A percentile compares a stretch with the other conserved stretches of the same genome.
Conservation (phyloP, 2,113 vertebrate species). For the Coreoperca whiteheadi region DNA sequence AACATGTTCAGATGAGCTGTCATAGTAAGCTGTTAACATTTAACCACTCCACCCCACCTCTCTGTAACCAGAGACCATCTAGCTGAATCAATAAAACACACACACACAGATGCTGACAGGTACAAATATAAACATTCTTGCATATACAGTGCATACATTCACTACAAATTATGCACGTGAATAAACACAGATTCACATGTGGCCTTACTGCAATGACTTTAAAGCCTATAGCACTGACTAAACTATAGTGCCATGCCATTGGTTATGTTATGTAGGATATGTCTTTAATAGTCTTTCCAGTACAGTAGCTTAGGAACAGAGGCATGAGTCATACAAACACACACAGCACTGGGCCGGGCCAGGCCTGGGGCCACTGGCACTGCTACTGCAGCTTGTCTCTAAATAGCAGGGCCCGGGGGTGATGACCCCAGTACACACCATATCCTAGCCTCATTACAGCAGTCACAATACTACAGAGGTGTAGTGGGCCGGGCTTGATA, state of each 20-base stretch:
- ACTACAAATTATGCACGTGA: slow-evolving; percentile 20
- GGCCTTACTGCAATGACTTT: slow-evolving; percentile 8
- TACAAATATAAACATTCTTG: slow-evolving; percentile 30
- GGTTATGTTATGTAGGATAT: slow-evolving; percentile 28
- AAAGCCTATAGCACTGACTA: slow-evolving; percentile 33
- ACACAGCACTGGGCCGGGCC: slow-evolving; percentile 35
- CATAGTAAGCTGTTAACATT: slow-evolving; percentile 66
- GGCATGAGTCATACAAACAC: slow-evolving; percentile 69
- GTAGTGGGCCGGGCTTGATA: slow-evolving; percentile 7
- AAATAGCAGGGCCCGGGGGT: slow-evolving; percentile 70
- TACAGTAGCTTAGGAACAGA: slow-evolving; percentile 55
- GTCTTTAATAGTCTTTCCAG: slow-evolving; percentile 61
- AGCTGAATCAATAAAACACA: slow-evolving; percentile 51
- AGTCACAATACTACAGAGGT: slow-evolving; percentile 38
- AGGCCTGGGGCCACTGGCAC: slow-evolving; percentile 56
- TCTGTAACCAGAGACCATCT: slow-evolving; percentile 49
- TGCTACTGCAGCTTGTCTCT: slow-evolving; percentile 55
- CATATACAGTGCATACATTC: slow-evolving; percentile 9
- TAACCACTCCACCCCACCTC: slow-evolving; percentile 38
- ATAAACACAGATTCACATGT: slow-evolving; percentile 39
- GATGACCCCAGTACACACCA: slow-evolving; percentile 48
- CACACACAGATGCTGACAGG: slow-evolving; percentile 20
- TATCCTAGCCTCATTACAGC: slow-evolving; percentile 40
- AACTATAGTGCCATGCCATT: slow-evolving; percentile 42
- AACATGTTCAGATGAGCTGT: slow-evolving; percentile 61